A percentile compares a stretch with the other conserved stretches of the same genome.
Evolutionary conservation across 1,140 invertebrate species (phyloP).

Genomic region (Drosophila ercepeae): DNA sequence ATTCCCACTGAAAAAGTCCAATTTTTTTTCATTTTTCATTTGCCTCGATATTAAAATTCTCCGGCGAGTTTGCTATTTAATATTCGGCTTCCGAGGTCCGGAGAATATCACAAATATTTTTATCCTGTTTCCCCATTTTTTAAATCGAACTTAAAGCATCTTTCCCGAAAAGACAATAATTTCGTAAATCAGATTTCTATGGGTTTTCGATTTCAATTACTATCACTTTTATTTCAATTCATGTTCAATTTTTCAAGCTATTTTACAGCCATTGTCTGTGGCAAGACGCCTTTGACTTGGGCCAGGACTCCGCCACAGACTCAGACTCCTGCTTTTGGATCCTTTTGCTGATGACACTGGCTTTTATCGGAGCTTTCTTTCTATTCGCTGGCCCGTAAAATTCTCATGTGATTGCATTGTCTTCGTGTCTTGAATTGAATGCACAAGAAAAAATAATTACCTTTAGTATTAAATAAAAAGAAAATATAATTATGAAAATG

Average conservation of each 20-base stretch:
- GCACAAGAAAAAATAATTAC: constrained; percentile 2
- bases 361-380: constrained; percentile 37
- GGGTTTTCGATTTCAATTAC: constrained; percentile 56
- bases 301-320: not conserved
- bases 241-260: constrained; percentile 60
- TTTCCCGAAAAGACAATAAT: not conserved
- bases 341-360: constrained; percentile 36
- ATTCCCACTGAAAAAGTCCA: not conserved
- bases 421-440: not conserved
- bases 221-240: constrained; percentile 63
- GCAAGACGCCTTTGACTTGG: constrained; percentile 23
- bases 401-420: constrained; percentile 64
- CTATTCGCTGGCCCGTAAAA: constrained; percentile 37
- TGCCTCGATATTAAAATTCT: not conserved
- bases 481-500: too few relatives aligned
- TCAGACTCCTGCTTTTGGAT: not conserved
- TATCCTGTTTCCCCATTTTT: not conserved
- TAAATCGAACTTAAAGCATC: not conserved
- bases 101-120: not conserved
- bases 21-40: not conserved
- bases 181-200: constrained; percentile 18
- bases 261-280: constrained; percentile 62
- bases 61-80: not conserved
- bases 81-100: not conserved
- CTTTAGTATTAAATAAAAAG: not conserved